Conservation (phyloP, 1,140 invertebrate genomes). For the Eupristina koningsbergeri region DNA sequence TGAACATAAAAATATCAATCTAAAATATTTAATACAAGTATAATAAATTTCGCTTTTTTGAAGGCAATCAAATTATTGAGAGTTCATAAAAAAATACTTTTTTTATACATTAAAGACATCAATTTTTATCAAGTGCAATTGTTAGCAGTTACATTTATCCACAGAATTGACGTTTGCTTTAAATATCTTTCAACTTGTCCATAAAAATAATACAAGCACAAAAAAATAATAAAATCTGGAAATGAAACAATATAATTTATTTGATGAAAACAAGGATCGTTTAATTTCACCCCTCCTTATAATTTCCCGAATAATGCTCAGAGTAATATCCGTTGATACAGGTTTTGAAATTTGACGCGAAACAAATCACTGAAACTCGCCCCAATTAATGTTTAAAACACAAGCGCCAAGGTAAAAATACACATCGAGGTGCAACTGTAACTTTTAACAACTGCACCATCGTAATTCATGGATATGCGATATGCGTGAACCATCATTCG, state of each 20-base stretch:
- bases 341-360: neutral
- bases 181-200: too few relatives aligned
- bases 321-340: neutral
- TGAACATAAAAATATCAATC: too few relatives aligned
- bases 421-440: neutral
- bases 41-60: too few relatives aligned
- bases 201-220: too few relatives aligned
- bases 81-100: too few relatives aligned
- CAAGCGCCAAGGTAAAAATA: neutral
- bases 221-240: too few relatives aligned
- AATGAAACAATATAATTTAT: neutral
- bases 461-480: constrained; percentile 36
- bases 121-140: too few relatives aligned
- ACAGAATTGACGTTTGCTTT: too few relatives aligned
- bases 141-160: too few relatives aligned
- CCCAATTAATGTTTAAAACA: neutral
- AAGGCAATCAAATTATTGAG: too few relatives aligned
- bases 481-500: constrained; percentile 14
- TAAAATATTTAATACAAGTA: too few relatives aligned
- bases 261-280: neutral
- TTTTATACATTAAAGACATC: too few relatives aligned
- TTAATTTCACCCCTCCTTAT: neutral
- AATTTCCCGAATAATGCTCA: neutral
- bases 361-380: constrained; percentile 13
- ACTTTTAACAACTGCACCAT: constrained; percentile 23